Conservation (phyloP, 1,140 invertebrate genomes). For the Aplysia californica region DNA sequence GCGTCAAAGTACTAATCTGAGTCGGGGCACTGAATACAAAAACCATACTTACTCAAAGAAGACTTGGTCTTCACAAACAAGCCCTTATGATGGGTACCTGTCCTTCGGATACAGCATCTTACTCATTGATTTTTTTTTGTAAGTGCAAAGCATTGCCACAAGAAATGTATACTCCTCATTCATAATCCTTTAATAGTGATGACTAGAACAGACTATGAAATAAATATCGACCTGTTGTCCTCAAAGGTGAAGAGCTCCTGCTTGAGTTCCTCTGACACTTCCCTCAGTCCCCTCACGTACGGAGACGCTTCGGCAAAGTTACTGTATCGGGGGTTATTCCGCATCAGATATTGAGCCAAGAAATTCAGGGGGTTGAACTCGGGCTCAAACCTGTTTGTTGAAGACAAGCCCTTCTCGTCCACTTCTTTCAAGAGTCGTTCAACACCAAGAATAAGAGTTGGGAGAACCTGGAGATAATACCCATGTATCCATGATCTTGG, state of each 20-base stretch:
- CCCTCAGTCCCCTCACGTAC: slow-evolving; percentile 62
- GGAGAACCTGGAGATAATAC: slow-evolving; percentile 63
- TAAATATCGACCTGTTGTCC: slow-evolving; percentile 68
- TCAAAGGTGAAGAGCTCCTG: slow-evolving; percentile 63
- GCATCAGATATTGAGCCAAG: slow-evolving; percentile 67
- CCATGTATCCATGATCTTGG: too few species aligned
- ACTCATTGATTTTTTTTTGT: too few species aligned
- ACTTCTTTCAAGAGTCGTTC: slow-evolving; percentile 66
- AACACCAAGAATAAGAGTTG: slow-evolving; percentile 65
- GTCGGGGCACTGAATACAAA: too few species aligned
- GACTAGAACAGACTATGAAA: too few species aligned
- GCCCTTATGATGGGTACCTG: too few species aligned
- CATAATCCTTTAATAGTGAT: too few species aligned
- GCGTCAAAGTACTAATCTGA: too few species aligned
- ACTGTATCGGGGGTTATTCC: slow-evolving; percentile 66
- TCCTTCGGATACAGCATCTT: too few species aligned
- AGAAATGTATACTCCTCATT: too few species aligned
- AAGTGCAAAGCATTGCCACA: too few species aligned
- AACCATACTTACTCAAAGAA: too few species aligned
- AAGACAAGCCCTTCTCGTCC: slow-evolving; percentile 54
- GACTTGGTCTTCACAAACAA: too few species aligned
- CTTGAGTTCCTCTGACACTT: slow-evolving; percentile 62
- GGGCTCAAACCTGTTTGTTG: slow-evolving; percentile 44
- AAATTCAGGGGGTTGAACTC: slow-evolving; percentile 69
- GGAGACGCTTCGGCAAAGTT: slow-evolving; percentile 66